These are phyloP conservation scores for Sardina pilchardus DNA, from an alignment of 2,113 vertebrate species.

Conservation along the genomic window DNA sequence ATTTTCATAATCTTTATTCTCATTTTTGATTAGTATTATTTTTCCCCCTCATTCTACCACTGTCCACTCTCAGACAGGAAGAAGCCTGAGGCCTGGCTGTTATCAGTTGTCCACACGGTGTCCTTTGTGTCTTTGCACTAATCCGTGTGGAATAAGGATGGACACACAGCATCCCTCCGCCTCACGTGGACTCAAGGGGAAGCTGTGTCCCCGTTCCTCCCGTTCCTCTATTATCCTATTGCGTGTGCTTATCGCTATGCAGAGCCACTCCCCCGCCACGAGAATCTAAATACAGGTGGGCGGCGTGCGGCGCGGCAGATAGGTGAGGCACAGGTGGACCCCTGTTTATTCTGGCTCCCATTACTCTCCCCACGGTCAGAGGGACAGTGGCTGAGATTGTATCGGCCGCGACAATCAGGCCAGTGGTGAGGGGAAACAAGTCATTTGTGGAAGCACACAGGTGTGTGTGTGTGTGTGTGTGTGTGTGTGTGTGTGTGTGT, in stretches of 20 bases:
- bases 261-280: slow-evolving; percentile 36
- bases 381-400: slow-evolving; percentile 34
- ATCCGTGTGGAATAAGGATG: slow-evolving; percentile 47
- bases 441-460: slow-evolving; percentile 2
- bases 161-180: slow-evolving; percentile 44
- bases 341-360: slow-evolving; percentile 53
- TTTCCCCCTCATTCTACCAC: background rate
- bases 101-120: slow-evolving; percentile 43
- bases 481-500: slow-evolving; percentile 22
- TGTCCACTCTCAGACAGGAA: slow-evolving; percentile 20
- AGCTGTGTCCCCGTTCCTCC: background rate
- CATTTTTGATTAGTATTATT: background rate
- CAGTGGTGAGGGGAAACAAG: background rate
- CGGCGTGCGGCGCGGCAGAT: slow-evolving; percentile 30
- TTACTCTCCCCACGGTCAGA: slow-evolving; percentile 38
- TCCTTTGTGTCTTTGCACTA: slow-evolving; percentile 36
- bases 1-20: background rate
- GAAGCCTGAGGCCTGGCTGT: background rate
- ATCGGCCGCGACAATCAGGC: background rate
- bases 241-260: slow-evolving; percentile 54
- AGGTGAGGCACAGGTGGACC: slow-evolving; percentile 35
- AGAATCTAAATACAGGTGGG: slow-evolving; percentile 37
- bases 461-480: background rate
- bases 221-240: slow-evolving; percentile 44
- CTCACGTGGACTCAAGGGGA: slow-evolving; percentile 23